Evolutionary conservation across 2,113 vertebrate genomes (phyloP).

Genomic region (Grallaria varia): DNA sequence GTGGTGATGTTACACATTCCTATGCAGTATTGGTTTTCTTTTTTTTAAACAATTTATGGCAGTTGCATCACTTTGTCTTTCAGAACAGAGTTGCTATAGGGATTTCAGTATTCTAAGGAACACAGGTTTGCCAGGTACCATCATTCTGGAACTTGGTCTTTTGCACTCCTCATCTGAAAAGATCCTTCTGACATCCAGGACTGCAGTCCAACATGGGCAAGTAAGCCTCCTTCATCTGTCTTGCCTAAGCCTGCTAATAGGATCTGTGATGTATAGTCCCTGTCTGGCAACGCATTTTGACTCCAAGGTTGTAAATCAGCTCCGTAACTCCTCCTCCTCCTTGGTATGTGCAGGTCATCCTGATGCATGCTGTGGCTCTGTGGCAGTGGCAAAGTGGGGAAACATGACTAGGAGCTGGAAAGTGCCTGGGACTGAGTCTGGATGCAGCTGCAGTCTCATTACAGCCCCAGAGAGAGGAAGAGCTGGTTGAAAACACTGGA

Average conservation of each 20-base stretch:
- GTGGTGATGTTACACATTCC: background rate
- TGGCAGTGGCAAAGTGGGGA: background rate
- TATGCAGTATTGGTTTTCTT: background rate
- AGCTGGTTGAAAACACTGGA: background rate
- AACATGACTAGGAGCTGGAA: background rate
- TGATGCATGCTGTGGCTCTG: fast-evolving
- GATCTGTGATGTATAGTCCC: background rate
- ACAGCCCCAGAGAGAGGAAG: background rate
- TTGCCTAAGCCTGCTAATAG: background rate
- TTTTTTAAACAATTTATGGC: background rate
- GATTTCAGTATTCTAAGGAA: background rate
- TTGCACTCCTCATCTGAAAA: background rate
- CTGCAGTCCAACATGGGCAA: fast-evolving
- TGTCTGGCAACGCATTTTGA: background rate
- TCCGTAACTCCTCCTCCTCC: background rate
- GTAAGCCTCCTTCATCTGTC: background rate
- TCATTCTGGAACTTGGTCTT: background rate
- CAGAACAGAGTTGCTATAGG: background rate
- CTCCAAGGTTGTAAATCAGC: background rate
- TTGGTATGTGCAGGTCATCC: fast-evolving
- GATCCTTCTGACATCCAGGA: background rate
- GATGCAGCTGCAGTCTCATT: fast-evolving
- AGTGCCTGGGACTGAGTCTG: fast-evolving
- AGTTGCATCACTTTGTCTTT: background rate
- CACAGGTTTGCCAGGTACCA: background rate